Percentiles rank a stretch among this genome's conserved stretches.
phyloP scores from a whole-genome alignment of 2,113 vertebrate species.

The Oryzias curvinotus region DNA sequence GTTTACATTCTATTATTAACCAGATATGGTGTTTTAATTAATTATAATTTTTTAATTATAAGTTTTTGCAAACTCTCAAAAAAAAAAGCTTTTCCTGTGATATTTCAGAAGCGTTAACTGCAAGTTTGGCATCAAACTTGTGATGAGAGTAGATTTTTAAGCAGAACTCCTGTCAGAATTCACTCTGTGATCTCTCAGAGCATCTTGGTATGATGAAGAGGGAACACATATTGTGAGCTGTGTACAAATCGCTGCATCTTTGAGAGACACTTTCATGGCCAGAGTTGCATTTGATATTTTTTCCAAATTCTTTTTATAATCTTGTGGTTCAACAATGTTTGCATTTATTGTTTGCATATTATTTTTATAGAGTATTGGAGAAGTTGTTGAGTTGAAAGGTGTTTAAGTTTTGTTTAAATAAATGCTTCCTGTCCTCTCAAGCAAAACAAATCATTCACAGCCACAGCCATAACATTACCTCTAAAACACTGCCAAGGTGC shows the following conservation, averaged over 20 bases:
- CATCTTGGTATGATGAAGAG: not conserved
- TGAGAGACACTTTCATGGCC: slow-evolving; percentile 1
- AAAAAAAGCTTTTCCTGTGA: not conserved
- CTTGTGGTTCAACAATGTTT: not conserved
- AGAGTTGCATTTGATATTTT: not conserved
- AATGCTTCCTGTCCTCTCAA: slow-evolving; percentile 15
- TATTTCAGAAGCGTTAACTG: slow-evolving; percentile 3
- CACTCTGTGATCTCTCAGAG: slow-evolving; percentile 8
- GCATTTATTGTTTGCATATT: too few species aligned
- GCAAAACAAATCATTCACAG: slow-evolving; percentile 10
- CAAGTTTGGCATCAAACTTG: slow-evolving; percentile 4
- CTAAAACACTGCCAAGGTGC: not conserved
- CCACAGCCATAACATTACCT: not conserved
- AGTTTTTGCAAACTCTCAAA: not conserved
- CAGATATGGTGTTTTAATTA: not conserved
- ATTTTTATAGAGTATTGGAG: too few species aligned
- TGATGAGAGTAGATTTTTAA: slow-evolving; percentile 3
- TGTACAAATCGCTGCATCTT: not conserved
- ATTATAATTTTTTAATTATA: not conserved
- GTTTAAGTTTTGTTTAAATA: slow-evolving; percentile 19
- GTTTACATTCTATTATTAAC: not conserved
- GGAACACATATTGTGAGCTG: slow-evolving; percentile 2
- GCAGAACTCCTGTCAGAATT: slow-evolving; percentile 5
- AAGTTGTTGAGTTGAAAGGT: too few species aligned
- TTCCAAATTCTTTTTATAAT: slow-evolving; percentile 4